Percentiles rank a stretch among this genome's conserved stretches.
phyloP scores from a whole-genome alignment of 2,888 invertebrate species.

The Zhuqinia jingwanae region DNA sequence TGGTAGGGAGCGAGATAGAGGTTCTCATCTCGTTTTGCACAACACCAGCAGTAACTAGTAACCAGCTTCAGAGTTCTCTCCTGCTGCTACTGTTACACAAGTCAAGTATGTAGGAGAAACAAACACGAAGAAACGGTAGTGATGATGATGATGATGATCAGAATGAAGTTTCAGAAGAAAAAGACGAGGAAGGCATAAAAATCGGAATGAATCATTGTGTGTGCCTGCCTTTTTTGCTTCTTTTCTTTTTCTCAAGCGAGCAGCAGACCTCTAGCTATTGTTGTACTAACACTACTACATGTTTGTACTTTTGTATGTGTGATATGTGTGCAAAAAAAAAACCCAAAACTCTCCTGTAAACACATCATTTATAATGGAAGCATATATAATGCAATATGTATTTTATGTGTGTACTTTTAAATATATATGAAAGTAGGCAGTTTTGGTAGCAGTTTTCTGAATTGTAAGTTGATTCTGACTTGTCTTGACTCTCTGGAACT shows the following conservation, averaged over 20 bases:
- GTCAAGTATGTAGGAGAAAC: not conserved
- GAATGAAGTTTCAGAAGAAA: not conserved
- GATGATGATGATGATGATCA: slow-evolving; percentile 16
- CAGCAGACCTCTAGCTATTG: not conserved
- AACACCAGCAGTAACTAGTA: slow-evolving; percentile 2
- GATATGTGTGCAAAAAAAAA: too few species aligned
- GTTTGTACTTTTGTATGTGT: not conserved
- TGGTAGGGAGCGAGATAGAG: too few species aligned
- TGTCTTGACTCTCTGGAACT: slow-evolving; percentile 24
- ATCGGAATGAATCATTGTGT: slow-evolving; percentile 52
- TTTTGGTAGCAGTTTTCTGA: too few species aligned
- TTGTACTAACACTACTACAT: not conserved
- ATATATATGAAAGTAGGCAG: not conserved
- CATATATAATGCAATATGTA: too few species aligned
- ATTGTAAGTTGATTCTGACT: slow-evolving; percentile 2
- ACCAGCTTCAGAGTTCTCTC: slow-evolving; percentile 1
- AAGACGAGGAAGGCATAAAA: slow-evolving; percentile 32
- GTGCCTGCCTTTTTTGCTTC: slow-evolving; percentile 10
- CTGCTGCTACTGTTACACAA: not conserved
- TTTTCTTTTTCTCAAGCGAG: not conserved
- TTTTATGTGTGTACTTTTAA: not conserved
- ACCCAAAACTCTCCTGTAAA: too few species aligned
- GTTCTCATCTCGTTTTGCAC: not conserved
- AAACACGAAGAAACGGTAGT: slow-evolving; percentile 18
- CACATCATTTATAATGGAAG: too few species aligned